A percentile compares a stretch with the other conserved stretches of the same genome.
Evolutionary conservation across 2,888 invertebrate genomes (phyloP).

Genomic region (Trachelus tabidus): DNA sequence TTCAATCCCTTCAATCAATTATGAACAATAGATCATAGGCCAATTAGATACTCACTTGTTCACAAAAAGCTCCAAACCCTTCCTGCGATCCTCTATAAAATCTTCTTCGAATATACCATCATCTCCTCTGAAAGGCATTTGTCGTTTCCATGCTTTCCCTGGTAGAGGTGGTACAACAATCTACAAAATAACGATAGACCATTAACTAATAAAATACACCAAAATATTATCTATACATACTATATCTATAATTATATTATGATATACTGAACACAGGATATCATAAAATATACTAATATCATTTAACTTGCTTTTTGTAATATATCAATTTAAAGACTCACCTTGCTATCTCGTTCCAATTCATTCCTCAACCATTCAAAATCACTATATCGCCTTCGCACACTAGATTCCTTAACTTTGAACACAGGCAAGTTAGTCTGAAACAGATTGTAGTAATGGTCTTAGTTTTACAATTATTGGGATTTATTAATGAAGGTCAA

Average conservation of each 20-base stretch:
- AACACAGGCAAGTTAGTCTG: slow-evolving; percentile 99
- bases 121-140: slow-evolving; percentile 97
- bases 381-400: slow-evolving; percentile 97
- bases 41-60: slow-evolving; percentile 81
- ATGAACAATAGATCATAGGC: neutral
- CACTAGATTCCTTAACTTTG: slow-evolving; percentile 98
- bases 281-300: slow-evolving; percentile 2
- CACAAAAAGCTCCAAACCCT: slow-evolving; percentile 97
- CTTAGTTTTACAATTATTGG: neutral
- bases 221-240: neutral
- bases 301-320: neutral
- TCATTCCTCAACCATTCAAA: slow-evolving; percentile 99
- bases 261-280: slow-evolving; percentile 3
- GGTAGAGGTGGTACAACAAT: slow-evolving; percentile 99
- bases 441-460: slow-evolving; percentile 62
- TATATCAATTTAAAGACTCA: slow-evolving; percentile 59
- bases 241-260: slow-evolving; percentile 3
- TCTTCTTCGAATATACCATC: slow-evolving; percentile 99
- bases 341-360: slow-evolving; percentile 98
- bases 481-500: neutral
- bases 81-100: slow-evolving; percentile 98
- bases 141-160: slow-evolving; percentile 98
- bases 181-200: slow-evolving; percentile 66
- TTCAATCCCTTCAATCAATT: neutral
- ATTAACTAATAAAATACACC: neutral